Conservation (phyloP, 30 jellyfish, hydroid and myxozoan species). For the Aurelia aurita complex sp. Pacific region DNA sequence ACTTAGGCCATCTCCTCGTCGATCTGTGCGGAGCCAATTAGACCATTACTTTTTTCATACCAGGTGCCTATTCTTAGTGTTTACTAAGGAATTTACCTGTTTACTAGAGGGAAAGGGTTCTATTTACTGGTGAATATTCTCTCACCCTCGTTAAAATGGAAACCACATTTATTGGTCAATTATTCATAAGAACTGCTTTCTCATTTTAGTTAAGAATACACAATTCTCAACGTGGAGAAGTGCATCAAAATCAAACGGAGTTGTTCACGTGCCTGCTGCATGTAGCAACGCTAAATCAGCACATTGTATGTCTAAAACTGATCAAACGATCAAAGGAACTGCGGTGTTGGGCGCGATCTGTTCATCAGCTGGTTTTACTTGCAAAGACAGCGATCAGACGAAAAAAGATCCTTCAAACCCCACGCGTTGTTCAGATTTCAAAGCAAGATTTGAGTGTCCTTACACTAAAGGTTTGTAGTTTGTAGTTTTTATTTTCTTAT, state of each 20-base stretch:
- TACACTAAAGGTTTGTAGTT: slow-evolving; percentile 4
- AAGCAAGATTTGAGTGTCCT: slow-evolving; percentile 94
- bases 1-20: too few species aligned
- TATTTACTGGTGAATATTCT: too few species aligned
- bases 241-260: slow-evolving; percentile 58
- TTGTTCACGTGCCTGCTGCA: slow-evolving; percentile 37
- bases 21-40: too few species aligned
- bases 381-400: slow-evolving; percentile 72
- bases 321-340: slow-evolving; percentile 44
- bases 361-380: slow-evolving; percentile 74
- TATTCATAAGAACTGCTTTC: too few species aligned
- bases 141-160: too few species aligned
- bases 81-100: too few species aligned
- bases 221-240: slow-evolving; percentile 78
- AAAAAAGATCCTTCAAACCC: slow-evolving; percentile 46
- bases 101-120: too few species aligned
- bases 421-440: slow-evolving; percentile 56
- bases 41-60: too few species aligned
- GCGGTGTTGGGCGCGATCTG: slow-evolving; percentile 64
- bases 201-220: slow-evolving; percentile 56
- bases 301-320: slow-evolving; percentile 70
- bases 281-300: slow-evolving; percentile 65
- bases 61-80: too few species aligned
- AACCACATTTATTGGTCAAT: too few species aligned
- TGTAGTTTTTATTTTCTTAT: too few species aligned